Evolutionary conservation across 1,140 invertebrate species (phyloP), one percentile per base, ranked within the genome.

Genomic region (Dufourea novaeangliae): DNA sequence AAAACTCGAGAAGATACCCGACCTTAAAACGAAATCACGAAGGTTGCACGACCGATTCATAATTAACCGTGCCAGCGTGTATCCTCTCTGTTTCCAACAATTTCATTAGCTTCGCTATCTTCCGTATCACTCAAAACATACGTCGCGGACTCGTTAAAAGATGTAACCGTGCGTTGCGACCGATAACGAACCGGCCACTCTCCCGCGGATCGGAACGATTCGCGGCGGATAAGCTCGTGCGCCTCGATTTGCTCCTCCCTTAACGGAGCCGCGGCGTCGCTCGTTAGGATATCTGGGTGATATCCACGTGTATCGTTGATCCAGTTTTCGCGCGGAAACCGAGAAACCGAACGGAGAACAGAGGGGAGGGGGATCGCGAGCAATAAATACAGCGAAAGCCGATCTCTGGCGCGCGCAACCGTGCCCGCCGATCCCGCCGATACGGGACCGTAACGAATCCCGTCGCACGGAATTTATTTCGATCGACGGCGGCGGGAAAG

Each of bases 81-180:
- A n/a, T n/a, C n/a, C n/a, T 41, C 34, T 2, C n/a, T 5, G 68
- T 39, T 29, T 6, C 11, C 27, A 62, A 77, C 72, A 74, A 84
- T 84, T 82, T 75, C 61, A 72, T 67, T 79, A 54, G 67, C 61
- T 52, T 46, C 22, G 17, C 44, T 83, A 76, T 83, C 82, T 50
- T 39, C 27, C 27, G 37, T 68, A 44, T 62, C 76, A 22, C 59
- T 64, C 32, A 66, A 29, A 50, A 39, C 78, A 83, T 83, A 74
- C 61, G 78, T 79, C 74, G 75, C 39, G 54, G 46, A 62, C 59
- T 71, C 71, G 71, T 75, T 75, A 67, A 63, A 70, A 76, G 44
- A 73, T 72, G 56, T 44, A 61, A 61, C 44, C 50, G 59, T 46
- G 32, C 41, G 37, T 46, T 64, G 57, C 57, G 39, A 27, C 32